A percentile compares a stretch with the other conserved stretches of the same genome.
These are phyloP conservation scores for Ptychoptera albimana DNA, from an alignment of 2,888 invertebrate genomes.

Conservation along the genomic window DNA sequence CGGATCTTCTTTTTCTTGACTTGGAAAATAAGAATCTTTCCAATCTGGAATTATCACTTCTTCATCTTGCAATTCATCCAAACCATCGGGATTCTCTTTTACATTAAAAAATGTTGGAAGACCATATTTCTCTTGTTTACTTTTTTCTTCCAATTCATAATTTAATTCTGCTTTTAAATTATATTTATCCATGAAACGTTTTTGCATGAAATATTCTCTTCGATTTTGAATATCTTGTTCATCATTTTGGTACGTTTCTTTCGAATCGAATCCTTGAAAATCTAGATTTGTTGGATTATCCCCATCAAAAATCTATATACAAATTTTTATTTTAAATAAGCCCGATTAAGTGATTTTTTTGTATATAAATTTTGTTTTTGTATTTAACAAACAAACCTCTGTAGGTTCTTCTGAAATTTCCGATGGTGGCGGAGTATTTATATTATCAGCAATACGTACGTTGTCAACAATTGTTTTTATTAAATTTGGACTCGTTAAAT, in stretches of 20 bases:
- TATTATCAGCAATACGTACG: conserved; percentile 23
- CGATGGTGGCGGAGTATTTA: conserved; percentile 17
- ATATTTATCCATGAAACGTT: conserved; percentile 20
- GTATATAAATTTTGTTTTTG: background rate
- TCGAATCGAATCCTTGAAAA: conserved; percentile 26
- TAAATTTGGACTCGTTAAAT: background rate
- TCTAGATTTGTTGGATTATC: conserved; percentile 25
- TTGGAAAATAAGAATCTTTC: background rate
- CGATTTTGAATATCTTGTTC: conserved; percentile 24
- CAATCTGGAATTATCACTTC: background rate
- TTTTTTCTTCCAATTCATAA: conserved; percentile 15
- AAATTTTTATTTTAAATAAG: too few relatives aligned
- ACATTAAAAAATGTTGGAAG: conserved; percentile 16
- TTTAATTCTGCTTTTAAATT: conserved; percentile 15
- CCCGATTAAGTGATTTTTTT: background rate
- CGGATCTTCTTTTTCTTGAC: background rate
- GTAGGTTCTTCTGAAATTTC: conserved; percentile 10
- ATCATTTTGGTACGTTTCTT: conserved; percentile 22
- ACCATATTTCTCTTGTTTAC: conserved; percentile 17
- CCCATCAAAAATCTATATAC: conserved; percentile 19
- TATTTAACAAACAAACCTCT: background rate
- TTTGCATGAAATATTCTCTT: conserved; percentile 19
- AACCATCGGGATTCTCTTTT: conserved; percentile 10
- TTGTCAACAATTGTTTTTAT: conserved; percentile 16
- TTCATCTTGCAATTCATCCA: conserved; percentile 5